phyloP scores from a whole-genome alignment of 2,113 vertebrate species.

The Ceyx margarethae region DNA sequence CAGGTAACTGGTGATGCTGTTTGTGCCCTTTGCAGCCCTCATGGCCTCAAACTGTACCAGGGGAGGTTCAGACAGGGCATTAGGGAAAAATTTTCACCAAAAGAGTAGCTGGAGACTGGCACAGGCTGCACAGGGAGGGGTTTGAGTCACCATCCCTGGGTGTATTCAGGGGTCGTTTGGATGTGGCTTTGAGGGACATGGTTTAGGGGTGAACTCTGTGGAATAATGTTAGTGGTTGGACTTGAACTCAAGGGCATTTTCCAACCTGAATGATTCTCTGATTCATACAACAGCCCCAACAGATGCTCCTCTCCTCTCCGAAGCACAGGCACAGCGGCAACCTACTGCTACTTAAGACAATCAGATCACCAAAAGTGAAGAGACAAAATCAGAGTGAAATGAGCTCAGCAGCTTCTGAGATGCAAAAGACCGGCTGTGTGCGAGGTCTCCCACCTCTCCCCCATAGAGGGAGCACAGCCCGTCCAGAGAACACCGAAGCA shows the following conservation, averaged over 20 bases:
- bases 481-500: background rate
- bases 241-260: no score
- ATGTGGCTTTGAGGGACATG: no score
- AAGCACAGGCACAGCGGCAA: background rate
- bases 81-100: no score
- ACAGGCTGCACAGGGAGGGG: no score
- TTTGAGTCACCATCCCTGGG: no score
- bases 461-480: background rate
- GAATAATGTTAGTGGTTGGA: no score
- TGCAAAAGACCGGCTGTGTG: fast-evolving
- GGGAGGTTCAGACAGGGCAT: no score
- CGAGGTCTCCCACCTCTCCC: background rate
- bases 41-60: background rate
- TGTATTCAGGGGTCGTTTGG: no score
- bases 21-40: fast-evolving
- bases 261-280: no score
- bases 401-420: background rate
- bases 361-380: background rate
- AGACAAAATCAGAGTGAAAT: background rate
- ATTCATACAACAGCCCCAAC: fast-evolving
- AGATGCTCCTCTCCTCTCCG: fast-evolving
- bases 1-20: background rate
- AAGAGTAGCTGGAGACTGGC: no score
- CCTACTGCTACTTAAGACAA: background rate
- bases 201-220: no score